A percentile compares a stretch with the other conserved stretches of the same genome.
These are phyloP conservation scores for Reinhardtius hippoglossoides DNA, from an alignment of 2,113 vertebrate genomes.

Conservation along the genomic window DNA sequence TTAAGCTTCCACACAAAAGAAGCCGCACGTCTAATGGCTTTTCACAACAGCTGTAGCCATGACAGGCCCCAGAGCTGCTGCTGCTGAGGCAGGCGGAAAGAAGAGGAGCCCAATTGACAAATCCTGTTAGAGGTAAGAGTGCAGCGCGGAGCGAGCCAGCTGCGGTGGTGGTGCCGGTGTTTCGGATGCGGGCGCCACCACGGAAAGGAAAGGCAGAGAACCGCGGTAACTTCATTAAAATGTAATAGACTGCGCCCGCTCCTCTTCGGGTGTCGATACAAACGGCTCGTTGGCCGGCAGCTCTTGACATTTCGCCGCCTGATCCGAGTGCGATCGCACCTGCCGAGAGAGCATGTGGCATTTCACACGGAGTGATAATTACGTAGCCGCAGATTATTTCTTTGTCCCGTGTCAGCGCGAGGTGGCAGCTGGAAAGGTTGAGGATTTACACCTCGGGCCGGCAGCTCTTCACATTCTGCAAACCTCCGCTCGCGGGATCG, in stretches of 20 bases:
- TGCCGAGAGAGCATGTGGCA: slow-evolving; percentile 51
- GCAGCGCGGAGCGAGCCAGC: background rate
- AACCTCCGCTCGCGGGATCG: slow-evolving; percentile 4
- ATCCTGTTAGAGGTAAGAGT: slow-evolving; percentile 25
- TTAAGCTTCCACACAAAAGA: slow-evolving; percentile 31
- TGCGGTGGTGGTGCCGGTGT: background rate
- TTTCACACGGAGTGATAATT: slow-evolving; percentile 60
- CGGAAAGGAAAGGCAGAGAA: too few relatives aligned
- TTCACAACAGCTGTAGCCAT: slow-evolving; percentile 43
- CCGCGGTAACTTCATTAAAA: slow-evolving; percentile 34
- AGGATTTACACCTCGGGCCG: slow-evolving; percentile 33
- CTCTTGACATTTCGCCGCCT: slow-evolving; percentile 68
- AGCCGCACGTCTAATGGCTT: slow-evolving; percentile 27
- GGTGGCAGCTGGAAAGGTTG: slow-evolving; percentile 39
- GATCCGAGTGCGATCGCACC: slow-evolving; percentile 39
- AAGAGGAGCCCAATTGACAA: slow-evolving; percentile 13
- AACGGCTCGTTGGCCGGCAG: slow-evolving; percentile 30
- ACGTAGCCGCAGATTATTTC: slow-evolving; percentile 8
- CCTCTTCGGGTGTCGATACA: slow-evolving; percentile 15
- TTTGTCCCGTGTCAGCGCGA: slow-evolving; percentile 1
- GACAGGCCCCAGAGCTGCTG: slow-evolving; percentile 22
- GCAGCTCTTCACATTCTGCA: slow-evolving; percentile 44
- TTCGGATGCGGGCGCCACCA: background rate
- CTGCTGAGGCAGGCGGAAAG: slow-evolving; percentile 16
- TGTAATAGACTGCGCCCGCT: slow-evolving; percentile 13